A percentile compares a stretch with the other conserved stretches of the same genome.
Evolutionary conservation across 2,797 vertebrate species (phyloP).

Genomic region (Hylomyscus alleni): DNA sequence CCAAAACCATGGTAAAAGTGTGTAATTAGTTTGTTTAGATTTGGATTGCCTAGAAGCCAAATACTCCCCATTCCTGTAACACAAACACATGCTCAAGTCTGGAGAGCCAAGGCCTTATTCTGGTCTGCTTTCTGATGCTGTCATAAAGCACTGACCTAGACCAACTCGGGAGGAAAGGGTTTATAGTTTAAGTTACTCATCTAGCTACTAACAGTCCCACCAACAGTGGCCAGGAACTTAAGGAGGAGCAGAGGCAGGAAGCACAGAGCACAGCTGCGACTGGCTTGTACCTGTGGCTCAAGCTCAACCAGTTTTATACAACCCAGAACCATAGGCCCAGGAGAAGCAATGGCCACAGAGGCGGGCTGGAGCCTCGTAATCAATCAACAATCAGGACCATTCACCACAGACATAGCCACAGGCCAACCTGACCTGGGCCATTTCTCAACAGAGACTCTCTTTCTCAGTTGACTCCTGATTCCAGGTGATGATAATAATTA

Average conservation of each 20-base stretch:
- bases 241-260: neutral
- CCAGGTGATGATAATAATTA: neutral
- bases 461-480: neutral
- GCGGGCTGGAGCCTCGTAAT: neutral
- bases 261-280: neutral
- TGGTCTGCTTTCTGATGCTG: neutral
- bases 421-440: neutral
- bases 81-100: constrained; percentile 21
- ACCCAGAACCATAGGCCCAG: neutral
- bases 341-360: neutral
- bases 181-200: neutral
- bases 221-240: neutral
- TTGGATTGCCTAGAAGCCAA: constrained; percentile 47
- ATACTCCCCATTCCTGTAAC: neutral
- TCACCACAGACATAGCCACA: neutral
- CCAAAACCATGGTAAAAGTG: neutral
- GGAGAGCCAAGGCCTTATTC: neutral
- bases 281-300: neutral
- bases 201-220: neutral
- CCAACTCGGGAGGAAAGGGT: neutral
- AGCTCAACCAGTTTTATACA: neutral
- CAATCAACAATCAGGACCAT: neutral
- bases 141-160: neutral
- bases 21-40: constrained; percentile 24
- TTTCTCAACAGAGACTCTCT: neutral